These are phyloP conservation scores for Nasonia oneida DNA, from an alignment of 2,888 invertebrate species.

Conservation along the genomic window DNA sequence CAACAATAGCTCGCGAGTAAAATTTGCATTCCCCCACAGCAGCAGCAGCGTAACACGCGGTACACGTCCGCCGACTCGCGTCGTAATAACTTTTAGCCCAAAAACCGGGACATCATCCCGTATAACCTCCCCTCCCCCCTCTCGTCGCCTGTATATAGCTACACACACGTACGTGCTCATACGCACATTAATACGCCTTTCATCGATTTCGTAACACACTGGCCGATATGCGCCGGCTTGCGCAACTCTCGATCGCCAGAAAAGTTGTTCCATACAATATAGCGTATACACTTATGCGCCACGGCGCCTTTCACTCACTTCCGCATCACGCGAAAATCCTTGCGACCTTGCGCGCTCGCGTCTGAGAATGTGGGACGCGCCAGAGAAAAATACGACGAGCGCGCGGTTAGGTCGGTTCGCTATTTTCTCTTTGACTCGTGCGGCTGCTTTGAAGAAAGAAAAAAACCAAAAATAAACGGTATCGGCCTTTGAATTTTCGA, in stretches of 20 bases:
- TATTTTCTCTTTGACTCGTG: too few relatives aligned
- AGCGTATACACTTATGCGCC: neutral
- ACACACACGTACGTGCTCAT: neutral
- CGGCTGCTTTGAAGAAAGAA: too few relatives aligned
- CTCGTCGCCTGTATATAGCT: neutral
- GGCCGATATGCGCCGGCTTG: constrained; percentile 5
- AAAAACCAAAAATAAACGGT: too few relatives aligned
- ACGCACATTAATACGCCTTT: neutral
- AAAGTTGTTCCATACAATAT: neutral
- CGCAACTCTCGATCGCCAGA: neutral
- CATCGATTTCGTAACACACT: constrained; percentile 10
- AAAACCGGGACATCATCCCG: constrained; percentile 17
- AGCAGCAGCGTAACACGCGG: constrained; percentile 7
- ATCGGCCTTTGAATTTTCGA: neutral
- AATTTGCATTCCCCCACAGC: constrained; percentile 1
- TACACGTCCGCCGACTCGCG: constrained; percentile 8
- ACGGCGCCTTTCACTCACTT: constrained; percentile 22
- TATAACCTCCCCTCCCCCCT: neutral
- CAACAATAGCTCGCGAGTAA: constrained; percentile 19
- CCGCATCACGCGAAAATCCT: neutral
- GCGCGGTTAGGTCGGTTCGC: neutral
- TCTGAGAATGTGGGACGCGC: neutral
- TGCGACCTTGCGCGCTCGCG: constrained; percentile 10
- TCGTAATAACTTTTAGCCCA: constrained; percentile 21
- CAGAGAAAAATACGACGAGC: neutral